Conservation (phyloP, 2,888 invertebrate species). For the Drosophila pseudotakahashii region DNA sequence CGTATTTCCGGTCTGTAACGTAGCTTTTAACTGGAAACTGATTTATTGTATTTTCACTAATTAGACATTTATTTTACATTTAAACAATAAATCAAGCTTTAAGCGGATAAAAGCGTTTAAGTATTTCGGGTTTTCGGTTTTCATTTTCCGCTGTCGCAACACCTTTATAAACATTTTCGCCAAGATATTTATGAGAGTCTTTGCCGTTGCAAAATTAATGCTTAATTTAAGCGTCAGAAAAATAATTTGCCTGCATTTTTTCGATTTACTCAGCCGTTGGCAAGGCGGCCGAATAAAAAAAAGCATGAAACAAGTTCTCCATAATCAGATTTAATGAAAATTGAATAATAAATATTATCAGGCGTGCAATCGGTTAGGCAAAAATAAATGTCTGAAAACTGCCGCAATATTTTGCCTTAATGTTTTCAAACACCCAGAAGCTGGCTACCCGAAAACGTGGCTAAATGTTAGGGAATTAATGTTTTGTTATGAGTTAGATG, state of each 20-base stretch:
- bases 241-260: constrained; percentile 70
- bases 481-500: constrained; percentile 2
- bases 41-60: constrained; percentile 58
- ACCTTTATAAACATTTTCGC: constrained; percentile 64
- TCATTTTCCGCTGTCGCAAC: constrained; percentile 65
- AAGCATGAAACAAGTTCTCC: constrained; percentile 57
- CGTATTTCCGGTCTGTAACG: constrained; percentile 57
- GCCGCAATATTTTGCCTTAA: constrained; percentile 51
- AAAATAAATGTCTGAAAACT: constrained; percentile 63
- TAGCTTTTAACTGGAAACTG: constrained; percentile 56
- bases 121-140: constrained; percentile 29
- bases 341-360: constrained; percentile 78
- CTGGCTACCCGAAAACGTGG: constrained; percentile 19
- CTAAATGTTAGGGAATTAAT: constrained; percentile 13
- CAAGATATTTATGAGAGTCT: constrained; percentile 63
- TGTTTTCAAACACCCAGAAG: constrained; percentile 56
- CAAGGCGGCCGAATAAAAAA: constrained; percentile 4
- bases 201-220: constrained; percentile 70
- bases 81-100: constrained; percentile 38
- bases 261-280: constrained; percentile 13
- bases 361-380: constrained; percentile 40
- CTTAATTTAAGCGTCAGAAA: constrained; percentile 75
- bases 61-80: constrained; percentile 62
- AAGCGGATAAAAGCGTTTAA: constrained; percentile 1
- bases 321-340: constrained; percentile 78